Evolutionary conservation across 2,113 vertebrate genomes (phyloP).

Genomic region (Podiceps cristatus): DNA sequence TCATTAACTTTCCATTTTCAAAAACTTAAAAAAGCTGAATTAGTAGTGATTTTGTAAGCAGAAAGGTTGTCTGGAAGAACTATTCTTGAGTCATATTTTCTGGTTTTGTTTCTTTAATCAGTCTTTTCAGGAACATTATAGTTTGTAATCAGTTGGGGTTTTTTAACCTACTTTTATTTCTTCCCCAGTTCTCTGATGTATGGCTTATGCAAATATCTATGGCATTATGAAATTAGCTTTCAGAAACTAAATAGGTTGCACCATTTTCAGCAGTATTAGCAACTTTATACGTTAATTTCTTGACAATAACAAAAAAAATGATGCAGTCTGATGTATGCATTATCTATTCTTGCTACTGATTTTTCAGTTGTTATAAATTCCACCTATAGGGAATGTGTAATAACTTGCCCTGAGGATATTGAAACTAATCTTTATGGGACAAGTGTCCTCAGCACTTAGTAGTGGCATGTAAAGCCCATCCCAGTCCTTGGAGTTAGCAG

Average conservation of each 20-base stretch:
- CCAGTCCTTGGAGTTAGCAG: neutral
- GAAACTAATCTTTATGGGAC: slow-evolving; percentile 5
- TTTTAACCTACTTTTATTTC: slow-evolving; percentile 1
- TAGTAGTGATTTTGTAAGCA: neutral
- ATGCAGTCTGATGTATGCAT: neutral
- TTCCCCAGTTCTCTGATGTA: neutral
- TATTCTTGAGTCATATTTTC: neutral
- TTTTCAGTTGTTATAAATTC: slow-evolving; percentile 16
- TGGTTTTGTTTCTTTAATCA: neutral
- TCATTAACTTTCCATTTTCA: neutral
- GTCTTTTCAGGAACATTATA: neutral
- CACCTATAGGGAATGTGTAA: neutral
- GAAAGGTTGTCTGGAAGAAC: neutral
- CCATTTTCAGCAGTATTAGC: neutral
- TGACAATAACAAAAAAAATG: neutral
- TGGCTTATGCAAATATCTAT: neutral
- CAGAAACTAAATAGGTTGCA: slow-evolving; percentile 5
- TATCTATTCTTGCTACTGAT: neutral
- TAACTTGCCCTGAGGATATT: neutral
- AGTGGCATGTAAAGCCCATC: neutral
- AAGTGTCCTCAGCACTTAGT: neutral
- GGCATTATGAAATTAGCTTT: slow-evolving; percentile 27
- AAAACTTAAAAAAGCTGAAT: neutral
- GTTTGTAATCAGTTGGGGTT: neutral
- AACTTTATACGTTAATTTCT: neutral